Percentiles rank a stretch among this genome's conserved stretches.
Evolutionary conservation across 2,113 vertebrate genomes (phyloP).

Genomic region (Agelaius tricolor): DNA sequence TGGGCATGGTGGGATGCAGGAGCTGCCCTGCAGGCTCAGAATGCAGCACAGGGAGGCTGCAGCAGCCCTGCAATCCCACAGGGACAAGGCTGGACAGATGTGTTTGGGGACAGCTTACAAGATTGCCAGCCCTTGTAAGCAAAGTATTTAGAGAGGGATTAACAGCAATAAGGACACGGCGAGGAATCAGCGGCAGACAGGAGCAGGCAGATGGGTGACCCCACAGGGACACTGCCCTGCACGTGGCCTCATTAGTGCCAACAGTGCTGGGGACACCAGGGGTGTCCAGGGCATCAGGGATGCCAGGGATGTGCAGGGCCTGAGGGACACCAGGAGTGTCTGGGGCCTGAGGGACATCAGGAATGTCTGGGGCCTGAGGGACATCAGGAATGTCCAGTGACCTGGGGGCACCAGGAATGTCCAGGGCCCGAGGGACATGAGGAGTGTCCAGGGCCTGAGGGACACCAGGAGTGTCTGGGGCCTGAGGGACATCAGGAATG

Average conservation of each 20-base stretch:
- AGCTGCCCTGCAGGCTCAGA: accelerated
- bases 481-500: accelerated
- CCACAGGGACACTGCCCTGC: not conserved
- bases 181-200: not conserved
- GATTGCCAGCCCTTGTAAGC: not conserved
- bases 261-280: not conserved
- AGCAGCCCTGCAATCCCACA: not conserved
- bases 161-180: not conserved
- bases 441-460: too few species aligned
- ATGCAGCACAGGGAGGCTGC: not conserved
- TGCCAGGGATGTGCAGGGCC: too few species aligned
- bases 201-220: not conserved
- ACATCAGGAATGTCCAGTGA: too few species aligned
- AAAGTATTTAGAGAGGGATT: not conserved
- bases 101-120: not conserved
- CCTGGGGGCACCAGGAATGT: too few species aligned
- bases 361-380: too few species aligned
- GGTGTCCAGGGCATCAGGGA: too few species aligned
- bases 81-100: not conserved
- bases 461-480: too few species aligned
- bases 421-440: too few species aligned
- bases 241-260: not conserved
- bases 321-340: too few species aligned
- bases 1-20: accelerated
- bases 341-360: not conserved